phyloP scores from a whole-genome alignment of 2,797 vertebrate genomes.

The Phyllotis vaccarum region DNA sequence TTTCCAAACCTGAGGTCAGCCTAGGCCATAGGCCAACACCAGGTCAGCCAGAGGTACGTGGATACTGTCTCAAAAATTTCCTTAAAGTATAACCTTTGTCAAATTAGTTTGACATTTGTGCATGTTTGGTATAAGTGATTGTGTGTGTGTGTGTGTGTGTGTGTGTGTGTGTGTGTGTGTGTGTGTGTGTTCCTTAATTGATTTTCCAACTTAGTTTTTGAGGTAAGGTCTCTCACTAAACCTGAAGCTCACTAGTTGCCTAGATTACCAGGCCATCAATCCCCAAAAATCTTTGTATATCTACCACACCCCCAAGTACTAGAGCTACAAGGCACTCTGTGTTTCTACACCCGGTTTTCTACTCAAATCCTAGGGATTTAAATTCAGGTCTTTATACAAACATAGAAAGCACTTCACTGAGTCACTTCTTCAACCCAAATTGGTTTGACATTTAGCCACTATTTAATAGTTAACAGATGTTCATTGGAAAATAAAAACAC shows the following conservation, averaged over 20 bases:
- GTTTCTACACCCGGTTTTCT: neutral
- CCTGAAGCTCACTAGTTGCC: neutral
- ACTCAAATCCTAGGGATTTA: neutral
- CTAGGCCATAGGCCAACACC: neutral
- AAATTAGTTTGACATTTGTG: neutral
- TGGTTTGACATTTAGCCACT: neutral
- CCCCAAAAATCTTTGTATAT: too few species aligned
- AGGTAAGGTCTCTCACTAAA: neutral
- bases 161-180: neutral
- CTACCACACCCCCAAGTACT: rapidly evolving
- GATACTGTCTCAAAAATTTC: neutral
- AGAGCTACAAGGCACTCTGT: neutral
- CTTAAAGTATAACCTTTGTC: neutral
- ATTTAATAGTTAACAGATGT: neutral
- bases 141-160: neutral
- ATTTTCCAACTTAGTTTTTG: neutral
- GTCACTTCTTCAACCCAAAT: neutral
- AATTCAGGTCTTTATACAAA: neutral
- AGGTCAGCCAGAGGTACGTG: neutral
- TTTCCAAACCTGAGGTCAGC: neutral
- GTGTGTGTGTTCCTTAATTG: too few species aligned
- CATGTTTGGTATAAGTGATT: neutral
- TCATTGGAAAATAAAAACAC: neutral
- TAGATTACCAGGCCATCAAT: neutral
- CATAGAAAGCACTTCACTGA: neutral